Evolutionary conservation across 2,888 invertebrate species (phyloP), one percentile per base, ranked within the genome.

Genomic region (Ornithoptera priamus): DNA sequence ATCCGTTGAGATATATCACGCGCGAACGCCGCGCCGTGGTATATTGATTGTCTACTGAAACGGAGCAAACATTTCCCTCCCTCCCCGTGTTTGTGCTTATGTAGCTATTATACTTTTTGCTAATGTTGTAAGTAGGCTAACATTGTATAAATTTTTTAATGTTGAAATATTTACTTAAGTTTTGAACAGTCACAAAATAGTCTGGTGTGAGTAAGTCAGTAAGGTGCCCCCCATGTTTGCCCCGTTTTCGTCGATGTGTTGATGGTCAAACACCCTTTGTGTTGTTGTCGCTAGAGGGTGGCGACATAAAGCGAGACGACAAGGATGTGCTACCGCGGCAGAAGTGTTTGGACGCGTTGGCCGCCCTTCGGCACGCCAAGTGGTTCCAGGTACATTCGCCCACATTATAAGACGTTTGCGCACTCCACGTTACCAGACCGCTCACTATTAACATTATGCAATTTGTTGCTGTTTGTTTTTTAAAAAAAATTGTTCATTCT

Each of bases 361-460:
- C 99, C 94, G 98, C 98, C 94, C 97, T 99, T 94, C 97, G 99
- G 95, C 99, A 99, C 96, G 98, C 99, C 95, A 99, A 99, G 95
- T 99, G 99, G 99, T 99, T 99, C 97, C 99, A 99, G 98, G 98
- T 98, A 92, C 91, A 85, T 85, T 93, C 85, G 93, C 93, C 93
- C 84, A 89, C 89, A 83, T 85, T 82, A 85, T 81, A 78, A 80
- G 76, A 82, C 82, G 81, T 83, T 87, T 86, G 89, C 87, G 90
- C 90, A 86, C 87, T 88, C 86, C 84, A 80, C 81, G 62, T 70
- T 70, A 73, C 61, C 69, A 57, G 24, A 62, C 64, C 46, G 30
- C 56, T 65, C 68, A 39, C 53, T 70, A 30, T 65, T 59, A 69
- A 20, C 24, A 18, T 15, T 36, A 46, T 12, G n/a, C 20, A 36